Conservation (phyloP, 2,888 invertebrate species). For the Caenorhabditis macrosperma region DNA sequence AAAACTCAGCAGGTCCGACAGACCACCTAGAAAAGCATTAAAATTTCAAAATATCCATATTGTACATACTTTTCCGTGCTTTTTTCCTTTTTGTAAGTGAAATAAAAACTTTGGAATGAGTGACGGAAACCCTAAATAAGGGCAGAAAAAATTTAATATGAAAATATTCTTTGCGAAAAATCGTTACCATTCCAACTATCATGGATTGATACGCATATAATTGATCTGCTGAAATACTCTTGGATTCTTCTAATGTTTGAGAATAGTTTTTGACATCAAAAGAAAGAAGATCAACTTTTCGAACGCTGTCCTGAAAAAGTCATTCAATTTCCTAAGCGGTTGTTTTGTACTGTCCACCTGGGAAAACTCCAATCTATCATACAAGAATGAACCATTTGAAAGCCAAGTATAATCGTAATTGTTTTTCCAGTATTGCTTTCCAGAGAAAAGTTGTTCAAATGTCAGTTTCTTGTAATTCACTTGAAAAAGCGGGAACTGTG, state of each 20-base stretch:
- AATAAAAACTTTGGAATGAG: conserved; percentile 57
- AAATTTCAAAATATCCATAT: too few relatives aligned
- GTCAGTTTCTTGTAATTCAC: conserved; percentile 58
- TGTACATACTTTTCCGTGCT: not conserved
- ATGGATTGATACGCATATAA: not conserved
- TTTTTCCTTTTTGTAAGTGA: not conserved
- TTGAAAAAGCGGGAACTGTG: not conserved
- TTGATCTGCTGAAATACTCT: too few relatives aligned
- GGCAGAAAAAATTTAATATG: too few relatives aligned
- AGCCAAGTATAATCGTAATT: conserved; percentile 55
- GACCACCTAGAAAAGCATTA: conserved; percentile 46
- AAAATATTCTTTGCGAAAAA: too few relatives aligned
- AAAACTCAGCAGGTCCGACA: conserved; percentile 59
- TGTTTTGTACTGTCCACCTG: too few relatives aligned
- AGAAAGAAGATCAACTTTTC: not conserved
- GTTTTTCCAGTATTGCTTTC: conserved; percentile 56
- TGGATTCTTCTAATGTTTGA: too few relatives aligned
- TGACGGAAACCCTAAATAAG: conserved; percentile 58
- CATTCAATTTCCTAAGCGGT: too few relatives aligned
- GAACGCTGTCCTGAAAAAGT: conserved; percentile 11
- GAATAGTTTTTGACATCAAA: too few relatives aligned
- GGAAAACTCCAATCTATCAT: too few relatives aligned
- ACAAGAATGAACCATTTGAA: conserved; percentile 56
- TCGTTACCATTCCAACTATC: not conserved
- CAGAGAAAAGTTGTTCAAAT: conserved; percentile 61